Conservation (phyloP, 2,113 vertebrate genomes). For the Smithornis capensis region DNA sequence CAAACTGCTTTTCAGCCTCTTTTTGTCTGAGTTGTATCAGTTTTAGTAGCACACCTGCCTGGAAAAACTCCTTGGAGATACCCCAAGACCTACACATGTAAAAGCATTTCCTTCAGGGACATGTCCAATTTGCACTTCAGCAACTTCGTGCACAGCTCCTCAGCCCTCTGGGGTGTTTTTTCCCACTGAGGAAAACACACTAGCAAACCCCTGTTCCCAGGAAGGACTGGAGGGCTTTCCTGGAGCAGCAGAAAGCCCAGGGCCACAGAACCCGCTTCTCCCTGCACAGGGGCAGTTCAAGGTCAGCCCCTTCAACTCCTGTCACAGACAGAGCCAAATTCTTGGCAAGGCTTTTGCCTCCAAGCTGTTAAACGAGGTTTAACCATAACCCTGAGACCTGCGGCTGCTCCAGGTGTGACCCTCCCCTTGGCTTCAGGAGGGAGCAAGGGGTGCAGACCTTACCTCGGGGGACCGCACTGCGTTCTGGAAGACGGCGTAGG, state of each 20-base stretch:
- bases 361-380: neutral
- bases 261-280: neutral
- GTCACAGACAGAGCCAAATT: neutral
- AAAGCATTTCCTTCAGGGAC: neutral
- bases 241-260: rapidly evolving
- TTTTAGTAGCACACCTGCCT: neutral
- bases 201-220: neutral
- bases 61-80: neutral
- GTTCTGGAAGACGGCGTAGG: slow-evolving; percentile 73
- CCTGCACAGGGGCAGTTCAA: neutral
- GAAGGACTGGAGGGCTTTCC: neutral
- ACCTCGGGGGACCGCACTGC: slow-evolving; percentile 72
- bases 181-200: rapidly evolving
- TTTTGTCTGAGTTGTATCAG: neutral
- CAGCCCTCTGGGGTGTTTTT: neutral
- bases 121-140: neutral
- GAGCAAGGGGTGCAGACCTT: neutral
- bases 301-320: neutral
- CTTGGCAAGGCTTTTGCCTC: neutral
- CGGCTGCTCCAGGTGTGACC: neutral
- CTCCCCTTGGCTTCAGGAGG: neutral
- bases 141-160: neutral
- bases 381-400: neutral
- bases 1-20: neutral
- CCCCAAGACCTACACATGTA: rapidly evolving